phyloP scores from a whole-genome alignment of 2,797 vertebrate species.

The Hypotaenidia philippensis region DNA sequence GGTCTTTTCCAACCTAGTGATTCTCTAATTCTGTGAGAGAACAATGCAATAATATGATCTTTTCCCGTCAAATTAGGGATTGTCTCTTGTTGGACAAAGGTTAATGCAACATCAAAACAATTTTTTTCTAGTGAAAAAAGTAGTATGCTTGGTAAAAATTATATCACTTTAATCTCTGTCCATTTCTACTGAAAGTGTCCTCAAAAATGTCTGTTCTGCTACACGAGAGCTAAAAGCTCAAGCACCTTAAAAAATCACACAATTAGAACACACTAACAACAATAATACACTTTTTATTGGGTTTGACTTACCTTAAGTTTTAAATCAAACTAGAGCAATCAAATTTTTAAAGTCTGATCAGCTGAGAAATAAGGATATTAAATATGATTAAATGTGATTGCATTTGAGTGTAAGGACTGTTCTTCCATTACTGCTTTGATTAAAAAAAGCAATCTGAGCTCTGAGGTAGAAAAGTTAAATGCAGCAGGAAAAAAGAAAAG shows the following conservation, averaged over 20 bases:
- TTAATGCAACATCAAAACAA: neutral
- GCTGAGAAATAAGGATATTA: conserved; percentile 88
- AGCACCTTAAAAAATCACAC: neutral
- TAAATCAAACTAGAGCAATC: conserved; percentile 80
- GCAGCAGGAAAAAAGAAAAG: conserved; percentile 65
- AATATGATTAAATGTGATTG: conserved; percentile 86
- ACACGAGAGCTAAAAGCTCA: neutral
- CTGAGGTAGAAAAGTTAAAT: conserved; percentile 84
- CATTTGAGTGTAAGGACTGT: conserved; percentile 81
- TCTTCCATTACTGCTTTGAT: conserved; percentile 87
- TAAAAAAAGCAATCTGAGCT: conserved; percentile 85
- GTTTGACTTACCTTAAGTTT: conserved; percentile 73
- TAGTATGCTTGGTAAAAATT: neutral
- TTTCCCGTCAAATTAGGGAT: neutral
- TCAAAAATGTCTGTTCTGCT: neutral
- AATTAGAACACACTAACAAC: conserved; percentile 49
- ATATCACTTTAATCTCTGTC: neutral
- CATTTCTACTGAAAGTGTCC: neutral
- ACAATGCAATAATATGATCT: neutral
- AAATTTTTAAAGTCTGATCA: conserved; percentile 84
- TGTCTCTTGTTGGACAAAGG: neutral
- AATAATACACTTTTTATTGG: conserved; percentile 62
- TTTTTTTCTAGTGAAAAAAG: neutral
- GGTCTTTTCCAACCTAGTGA: no score
- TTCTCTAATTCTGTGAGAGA: neutral